Base-by-base conservation (phyloP, 2,113 vertebrate genomes). In the Menidia beryllina region DNA sequence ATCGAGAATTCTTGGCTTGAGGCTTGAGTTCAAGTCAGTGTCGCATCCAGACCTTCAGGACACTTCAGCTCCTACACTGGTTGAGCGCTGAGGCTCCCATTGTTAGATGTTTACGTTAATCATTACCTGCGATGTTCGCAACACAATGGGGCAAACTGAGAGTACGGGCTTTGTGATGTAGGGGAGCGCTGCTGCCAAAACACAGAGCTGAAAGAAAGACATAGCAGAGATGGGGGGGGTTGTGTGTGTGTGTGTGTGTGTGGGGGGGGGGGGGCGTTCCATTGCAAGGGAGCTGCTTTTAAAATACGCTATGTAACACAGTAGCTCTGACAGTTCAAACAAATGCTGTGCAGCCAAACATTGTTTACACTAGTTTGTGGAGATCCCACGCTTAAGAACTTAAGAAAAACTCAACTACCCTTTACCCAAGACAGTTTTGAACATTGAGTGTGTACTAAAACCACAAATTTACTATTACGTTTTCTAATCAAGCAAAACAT, bases 101-200 rank as follows among this genome's bases (percentile, higher is more conserved):
- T 94, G 91, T 93, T 84, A 84, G 49, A 49, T 86, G 88, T 87
- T 90, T 85, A 85, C 87, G 92, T 92, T 94, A 93, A 94, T 94
- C 84, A 93, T 94, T 93, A 93, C 90, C 89, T 89, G 83, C 55
- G 53, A 79, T 77, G 77, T 82, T 81, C 59, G 58, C 75, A 88
- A 76, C 70, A 91, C 86, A 92, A 90, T 90, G 73, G 64, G 77
- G 72, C 67, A 47, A 86, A 78, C 75, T 73, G 69, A 63, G 75
- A 76, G 85, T 21, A 39, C 62, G 11, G 81, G 61, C 87, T 89
- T 93, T 93, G 91, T 93, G 83, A 92, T 91, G 88, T 88, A 81
- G 81, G 60, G 60, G 25, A 52, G 77, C 39, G 3, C 80, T 85
- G 90, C 86, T 90, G 89, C 87, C 83, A 87, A 87, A 92, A 90